A percentile compares a stretch with the other conserved stretches of the same genome.
Conservation (phyloP, 2,113 vertebrate genomes). For the Ramphastos sulfuratus region DNA sequence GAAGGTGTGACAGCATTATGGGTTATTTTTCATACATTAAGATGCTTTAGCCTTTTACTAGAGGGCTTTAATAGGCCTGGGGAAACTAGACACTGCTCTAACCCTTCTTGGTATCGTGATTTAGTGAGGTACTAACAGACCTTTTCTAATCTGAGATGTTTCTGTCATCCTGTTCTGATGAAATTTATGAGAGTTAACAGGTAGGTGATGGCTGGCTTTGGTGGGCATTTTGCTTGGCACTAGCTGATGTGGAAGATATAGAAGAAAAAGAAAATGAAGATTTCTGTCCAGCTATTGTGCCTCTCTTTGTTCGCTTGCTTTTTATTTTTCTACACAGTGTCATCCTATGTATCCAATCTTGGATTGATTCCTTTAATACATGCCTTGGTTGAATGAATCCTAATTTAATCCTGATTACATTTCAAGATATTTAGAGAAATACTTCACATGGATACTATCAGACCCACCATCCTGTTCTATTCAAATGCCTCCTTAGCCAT, state of each 20-base stretch:
- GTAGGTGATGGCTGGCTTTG: neutral
- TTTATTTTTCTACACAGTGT: neutral
- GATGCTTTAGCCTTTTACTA: neutral
- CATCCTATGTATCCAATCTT: neutral
- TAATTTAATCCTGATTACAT: neutral
- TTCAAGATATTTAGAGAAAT: neutral
- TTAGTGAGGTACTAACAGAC: neutral
- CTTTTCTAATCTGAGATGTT: neutral
- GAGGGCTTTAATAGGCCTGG: neutral
- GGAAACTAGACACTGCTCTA: neutral
- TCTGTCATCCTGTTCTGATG: neutral
- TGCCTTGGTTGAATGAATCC: neutral
- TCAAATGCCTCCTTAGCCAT: conserved; percentile 3
- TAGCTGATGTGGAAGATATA: neutral
- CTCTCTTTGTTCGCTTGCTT: neutral
- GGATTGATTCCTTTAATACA: neutral
- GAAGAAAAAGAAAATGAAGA: neutral
- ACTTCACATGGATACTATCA: neutral
- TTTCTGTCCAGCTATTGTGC: neutral
- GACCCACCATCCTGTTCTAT: neutral
- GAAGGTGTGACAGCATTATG: neutral
- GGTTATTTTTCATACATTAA: neutral
- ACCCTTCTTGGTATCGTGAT: neutral
- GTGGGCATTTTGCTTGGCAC: neutral
- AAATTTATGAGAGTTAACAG: neutral